Evolutionary conservation across 37 sponge, comb jelly and placozoan genomes (phyloP).

Genomic region (Oopsacas minuta): DNA sequence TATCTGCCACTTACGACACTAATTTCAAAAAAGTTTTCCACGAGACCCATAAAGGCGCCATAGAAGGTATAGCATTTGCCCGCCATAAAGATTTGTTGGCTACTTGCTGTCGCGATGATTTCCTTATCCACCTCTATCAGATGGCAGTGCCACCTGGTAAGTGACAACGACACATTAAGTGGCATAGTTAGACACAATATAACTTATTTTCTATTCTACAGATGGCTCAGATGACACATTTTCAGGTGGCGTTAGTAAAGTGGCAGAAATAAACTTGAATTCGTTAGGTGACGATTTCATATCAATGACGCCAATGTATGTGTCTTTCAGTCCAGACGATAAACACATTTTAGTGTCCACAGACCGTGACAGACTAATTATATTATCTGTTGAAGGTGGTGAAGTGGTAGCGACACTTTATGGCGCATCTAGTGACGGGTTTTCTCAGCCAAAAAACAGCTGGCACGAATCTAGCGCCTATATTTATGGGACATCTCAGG

Average conservation of each 20-base stretch:
- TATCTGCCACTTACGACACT: neutral
- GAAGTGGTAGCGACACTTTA: constrained; percentile 66
- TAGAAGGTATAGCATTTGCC: neutral
- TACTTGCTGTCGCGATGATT: neutral
- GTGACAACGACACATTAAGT: neutral
- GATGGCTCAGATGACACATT: neutral
- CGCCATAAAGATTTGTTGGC: neutral
- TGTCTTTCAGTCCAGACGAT: constrained; percentile 56
- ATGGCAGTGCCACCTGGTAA: neutral
- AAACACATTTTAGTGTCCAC: constrained; percentile 54
- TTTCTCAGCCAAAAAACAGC: constrained; percentile 73
- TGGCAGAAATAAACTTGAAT: constrained; percentile 60
- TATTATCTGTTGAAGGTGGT: constrained; percentile 46
- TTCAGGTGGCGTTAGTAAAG: constrained; percentile 20
- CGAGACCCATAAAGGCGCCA: neutral
- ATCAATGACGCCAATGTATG: constrained; percentile 66
- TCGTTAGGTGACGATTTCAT: constrained; percentile 64
- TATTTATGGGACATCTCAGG: constrained; percentile 60
- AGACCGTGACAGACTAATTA: constrained; percentile 54
- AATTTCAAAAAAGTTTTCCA: neutral
- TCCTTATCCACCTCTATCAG: neutral
- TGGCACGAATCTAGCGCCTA: constrained; percentile 67
- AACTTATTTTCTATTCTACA: neutral
- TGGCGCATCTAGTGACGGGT: constrained; percentile 72
- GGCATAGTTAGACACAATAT: neutral